A percentile compares a stretch with the other conserved stretches of the same genome.
These are phyloP conservation scores for Drosophila erecta DNA, from an alignment of 1,140 invertebrate genomes.

Conservation along the genomic window DNA sequence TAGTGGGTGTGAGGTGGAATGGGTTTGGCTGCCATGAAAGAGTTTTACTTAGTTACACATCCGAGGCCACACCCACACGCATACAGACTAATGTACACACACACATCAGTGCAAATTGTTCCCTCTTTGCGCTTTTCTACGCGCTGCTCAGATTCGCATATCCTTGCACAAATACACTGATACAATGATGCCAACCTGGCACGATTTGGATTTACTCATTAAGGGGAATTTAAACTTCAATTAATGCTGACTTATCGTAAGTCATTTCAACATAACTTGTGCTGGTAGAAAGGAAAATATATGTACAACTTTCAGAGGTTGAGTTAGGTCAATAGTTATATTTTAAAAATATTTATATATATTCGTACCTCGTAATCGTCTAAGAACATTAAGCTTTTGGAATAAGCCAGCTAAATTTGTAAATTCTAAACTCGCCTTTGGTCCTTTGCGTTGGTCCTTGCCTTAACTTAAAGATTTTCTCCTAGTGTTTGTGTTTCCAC, in stretches of 20 bases:
- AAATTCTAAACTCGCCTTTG: too few species aligned
- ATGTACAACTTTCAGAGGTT: too few species aligned
- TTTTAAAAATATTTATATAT: too few species aligned
- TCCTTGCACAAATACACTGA: constrained; percentile 20
- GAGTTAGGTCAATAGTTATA: too few species aligned
- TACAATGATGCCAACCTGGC: not conserved
- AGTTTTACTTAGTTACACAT: constrained; percentile 49
- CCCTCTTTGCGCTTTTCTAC: constrained; percentile 64
- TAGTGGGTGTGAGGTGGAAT: constrained; percentile 26
- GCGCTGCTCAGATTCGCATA: constrained; percentile 35
- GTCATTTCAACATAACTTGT: too few species aligned
- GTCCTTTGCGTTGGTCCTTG: too few species aligned
- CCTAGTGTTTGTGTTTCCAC: constrained; percentile 7
- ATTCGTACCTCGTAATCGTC: too few species aligned
- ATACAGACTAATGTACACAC: constrained; percentile 13
- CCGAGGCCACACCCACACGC: constrained; percentile 26
- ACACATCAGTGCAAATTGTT: constrained; percentile 57
- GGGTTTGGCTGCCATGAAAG: constrained; percentile 7
- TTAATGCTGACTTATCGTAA: too few species aligned
- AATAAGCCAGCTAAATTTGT: too few species aligned
- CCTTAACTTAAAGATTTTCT: not conserved
- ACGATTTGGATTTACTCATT: not conserved
- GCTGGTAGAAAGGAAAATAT: too few species aligned
- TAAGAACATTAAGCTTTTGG: too few species aligned
- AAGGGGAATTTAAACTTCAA: too few species aligned